Evolutionary conservation across 2,888 invertebrate genomes (phyloP).

Genomic region (Zaprionus lineosus): DNA sequence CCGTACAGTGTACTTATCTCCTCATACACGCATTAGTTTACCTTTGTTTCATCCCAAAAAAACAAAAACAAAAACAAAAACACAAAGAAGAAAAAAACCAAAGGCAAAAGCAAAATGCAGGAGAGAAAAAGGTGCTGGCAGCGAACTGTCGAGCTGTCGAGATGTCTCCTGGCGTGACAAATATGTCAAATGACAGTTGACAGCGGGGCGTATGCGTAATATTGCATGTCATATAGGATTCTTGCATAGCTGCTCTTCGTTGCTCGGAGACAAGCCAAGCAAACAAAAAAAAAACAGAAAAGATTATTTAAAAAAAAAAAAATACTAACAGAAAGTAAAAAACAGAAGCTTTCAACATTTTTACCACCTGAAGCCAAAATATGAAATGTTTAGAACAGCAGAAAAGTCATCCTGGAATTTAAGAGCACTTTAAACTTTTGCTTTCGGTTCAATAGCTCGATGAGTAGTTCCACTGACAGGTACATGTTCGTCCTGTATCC

Average conservation of each 20-base stretch:
- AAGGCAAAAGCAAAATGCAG: neutral
- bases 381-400: too few relatives aligned
- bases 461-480: too few relatives aligned
- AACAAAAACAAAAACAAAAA: neutral
- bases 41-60: too few relatives aligned
- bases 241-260: too few relatives aligned
- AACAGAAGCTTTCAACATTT: too few relatives aligned
- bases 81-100: neutral
- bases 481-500: neutral
- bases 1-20: too few relatives aligned
- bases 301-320: constrained; percentile 1
- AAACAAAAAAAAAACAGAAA: neutral
- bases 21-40: too few relatives aligned
- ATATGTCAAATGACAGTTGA: constrained; percentile 44
- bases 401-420: too few relatives aligned
- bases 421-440: too few relatives aligned
- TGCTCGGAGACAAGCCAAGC: neutral
- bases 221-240: constrained; percentile 35
- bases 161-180: constrained; percentile 25
- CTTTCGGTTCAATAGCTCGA: too few relatives aligned
- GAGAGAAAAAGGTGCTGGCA: neutral
- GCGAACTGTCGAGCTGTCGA: constrained; percentile 23
- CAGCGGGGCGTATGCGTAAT: constrained; percentile 49
- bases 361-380: too few relatives aligned
- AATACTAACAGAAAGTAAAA: too few relatives aligned